phyloP scores from a whole-genome alignment of 2,888 invertebrate genomes.

The Dynastes maya region DNA sequence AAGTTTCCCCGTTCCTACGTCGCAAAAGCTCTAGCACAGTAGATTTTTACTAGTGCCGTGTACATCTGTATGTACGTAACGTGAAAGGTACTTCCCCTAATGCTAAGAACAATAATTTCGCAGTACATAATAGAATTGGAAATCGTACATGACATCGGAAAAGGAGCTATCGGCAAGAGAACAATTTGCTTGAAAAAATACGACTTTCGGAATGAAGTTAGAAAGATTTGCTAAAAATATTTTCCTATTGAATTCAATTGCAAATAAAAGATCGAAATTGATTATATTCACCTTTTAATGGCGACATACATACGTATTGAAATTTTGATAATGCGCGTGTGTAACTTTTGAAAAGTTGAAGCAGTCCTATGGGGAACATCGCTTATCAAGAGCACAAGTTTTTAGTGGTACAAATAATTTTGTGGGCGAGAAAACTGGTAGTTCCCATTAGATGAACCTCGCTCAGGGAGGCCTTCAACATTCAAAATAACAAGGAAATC shows the following conservation, averaged over 20 bases:
- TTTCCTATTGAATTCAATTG: not conserved
- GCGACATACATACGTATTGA: no score
- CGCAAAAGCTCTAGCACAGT: not conserved
- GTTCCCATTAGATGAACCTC: no score
- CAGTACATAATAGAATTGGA: constrained; percentile 15
- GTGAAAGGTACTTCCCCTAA: not conserved
- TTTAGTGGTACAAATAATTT: no score
- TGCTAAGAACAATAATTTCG: constrained; percentile 12
- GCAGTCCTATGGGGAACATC: no score
- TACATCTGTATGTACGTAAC: not conserved
- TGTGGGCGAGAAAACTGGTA: no score
- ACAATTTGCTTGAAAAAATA: constrained; percentile 25
- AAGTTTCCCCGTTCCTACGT: constrained; percentile 50
- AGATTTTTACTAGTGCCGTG: constrained; percentile 3
- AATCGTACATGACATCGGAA: constrained; percentile 1
- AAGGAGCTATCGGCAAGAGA: not conserved
- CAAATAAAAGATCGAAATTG: not conserved
- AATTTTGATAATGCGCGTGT: no score
- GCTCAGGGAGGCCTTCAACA: no score
- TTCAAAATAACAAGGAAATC: no score
- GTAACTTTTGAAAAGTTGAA: no score
- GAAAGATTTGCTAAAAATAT: constrained; percentile 5
- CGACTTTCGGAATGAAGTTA: not conserved
- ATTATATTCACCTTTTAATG: not conserved
- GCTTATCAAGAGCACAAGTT: no score